Base-by-base conservation (phyloP, 2,113 vertebrate species). In the Tyto alba region DNA sequence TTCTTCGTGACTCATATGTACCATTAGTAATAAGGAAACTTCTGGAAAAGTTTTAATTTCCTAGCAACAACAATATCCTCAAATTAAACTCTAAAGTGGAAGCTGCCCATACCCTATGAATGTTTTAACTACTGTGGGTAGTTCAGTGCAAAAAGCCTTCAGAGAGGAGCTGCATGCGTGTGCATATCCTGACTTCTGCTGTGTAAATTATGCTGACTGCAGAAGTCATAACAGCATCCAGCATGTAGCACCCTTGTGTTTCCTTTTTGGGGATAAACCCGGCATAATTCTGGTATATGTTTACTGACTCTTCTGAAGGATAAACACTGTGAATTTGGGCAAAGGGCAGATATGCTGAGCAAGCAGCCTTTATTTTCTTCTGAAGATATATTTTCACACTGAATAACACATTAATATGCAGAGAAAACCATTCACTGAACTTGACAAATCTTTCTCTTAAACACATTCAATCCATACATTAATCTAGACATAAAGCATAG, bases 201-300 rank as follows among this genome's bases (percentile, higher is more conserved):
- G 40, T 4, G 0, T 12, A 57, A 74, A 3, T 56, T 36, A 53
- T 11, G 6, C 41, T 26, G 16, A 57, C 17, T 41, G 50, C 50
- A 83, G 38, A 87, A 85, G 18, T 27, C 2, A 0, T 27, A 78
- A 55, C 45, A 68, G 21, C 48, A 60, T 32, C 60, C 40, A 29
- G 23, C 29, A 38, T 0, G 0, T 8, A 59, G 40, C 32, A 77
- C 11, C 19, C 16, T 36, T 1, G 0, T 4, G 6, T 62, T 57
- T 72, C 53, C 30, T 25, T 85, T 50, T n/a, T 18, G 48, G 57
- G 21, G 15, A 60, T 34, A 72, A 82, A 64, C 1, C 11, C 48
- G 68, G 20, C 3, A 43, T 23, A 82, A 72, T 32, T 60, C 66
- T 56, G 48, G 30, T 36, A 66, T 10, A 45, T 34, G 72, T 13